Base-by-base conservation (phyloP, 2,797 vertebrate species). In the Lacerta agilis region DNA sequence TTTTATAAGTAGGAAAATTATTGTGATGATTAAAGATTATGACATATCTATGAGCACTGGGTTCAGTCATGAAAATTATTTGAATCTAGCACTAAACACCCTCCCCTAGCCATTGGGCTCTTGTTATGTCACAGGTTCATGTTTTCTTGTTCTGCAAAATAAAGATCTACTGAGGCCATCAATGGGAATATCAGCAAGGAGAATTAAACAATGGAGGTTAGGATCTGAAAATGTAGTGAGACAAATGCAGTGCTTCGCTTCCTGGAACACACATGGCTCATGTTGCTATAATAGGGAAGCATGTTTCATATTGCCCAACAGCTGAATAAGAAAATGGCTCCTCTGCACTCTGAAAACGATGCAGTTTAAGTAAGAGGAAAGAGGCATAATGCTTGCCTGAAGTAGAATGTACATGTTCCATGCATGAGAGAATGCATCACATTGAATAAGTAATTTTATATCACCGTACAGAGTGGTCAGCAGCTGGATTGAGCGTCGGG, bases 401-500 rank as follows among this genome's bases (percentile, higher is more conserved):
- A 36, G n/a, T 36, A 58, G 43, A 23, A 23, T 17, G 13, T 15
- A 17, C 20, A 79, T 79, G 75, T 71, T 71, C 18, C 25, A 38
- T 29, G 27, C 29, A 41, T 18, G 29, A 72, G 13, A n/a, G 49
- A 76, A 43, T 2, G 33, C 2, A 4, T 20, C n/a, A 23, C 38
- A 76, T 55, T 67, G 6, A 85, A 58, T 81, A 55, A 76, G 1
- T 81, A 29, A n/a, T 41, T 86, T 25, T 11, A 76, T 13, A 0
- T 86, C 38, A 41, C 55, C 61, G 27, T 1, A 0, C 89, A 97
- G 96, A 58, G 94, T 96, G 75, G 97, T 96, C 89, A 93, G 91
- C 95, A 97, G 96, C 92, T 97, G 96, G 97, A 96, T 96, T 0
- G 96, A 97, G 89, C 93, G 80, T 1, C 96, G 97, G 83, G 89